Percentiles rank a stretch among this genome's conserved stretches.
Conservation (phyloP, 2,797 vertebrate genomes). For the Scomberomorus guttatus region DNA sequence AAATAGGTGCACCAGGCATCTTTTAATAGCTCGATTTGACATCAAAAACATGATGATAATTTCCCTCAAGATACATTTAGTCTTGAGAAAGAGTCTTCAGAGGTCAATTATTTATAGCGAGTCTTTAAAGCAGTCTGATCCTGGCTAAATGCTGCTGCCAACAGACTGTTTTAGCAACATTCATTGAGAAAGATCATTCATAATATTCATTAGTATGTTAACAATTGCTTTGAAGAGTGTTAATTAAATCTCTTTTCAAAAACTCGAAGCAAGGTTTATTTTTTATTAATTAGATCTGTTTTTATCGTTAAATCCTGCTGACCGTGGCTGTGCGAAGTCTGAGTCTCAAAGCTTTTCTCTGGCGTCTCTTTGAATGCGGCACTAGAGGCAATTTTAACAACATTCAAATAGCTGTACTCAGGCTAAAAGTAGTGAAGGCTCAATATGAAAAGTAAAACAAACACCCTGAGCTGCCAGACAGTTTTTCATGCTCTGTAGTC, state of each 20-base stretch:
- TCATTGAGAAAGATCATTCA: not conserved
- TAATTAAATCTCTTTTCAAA: constrained; percentile 16
- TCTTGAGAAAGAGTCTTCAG: constrained; percentile 7
- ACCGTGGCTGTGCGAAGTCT: constrained; percentile 25
- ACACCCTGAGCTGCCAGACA: constrained; percentile 58
- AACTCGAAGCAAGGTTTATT: not conserved
- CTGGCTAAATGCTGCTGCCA: constrained; percentile 12
- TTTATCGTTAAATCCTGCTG: constrained; percentile 29
- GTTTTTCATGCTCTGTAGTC: constrained; percentile 52
- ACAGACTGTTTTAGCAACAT: constrained; percentile 3
- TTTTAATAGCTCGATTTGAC: constrained; percentile 23
- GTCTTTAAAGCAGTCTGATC: constrained; percentile 22
- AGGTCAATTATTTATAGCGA: constrained; percentile 34
- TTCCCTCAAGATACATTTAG: constrained; percentile 2
- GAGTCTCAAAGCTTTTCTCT: constrained; percentile 12
- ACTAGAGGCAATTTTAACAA: constrained; percentile 36
- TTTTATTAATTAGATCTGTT: constrained; percentile 25
- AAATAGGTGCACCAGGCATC: constrained; percentile 23
- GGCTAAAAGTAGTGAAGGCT: constrained; percentile 43
- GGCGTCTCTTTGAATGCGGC: constrained; percentile 28
- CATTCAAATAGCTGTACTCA: constrained; percentile 37
- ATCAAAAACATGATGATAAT: constrained; percentile 24
- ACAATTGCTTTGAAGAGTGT: constrained; percentile 4
- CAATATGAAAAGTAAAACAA: constrained; percentile 46
- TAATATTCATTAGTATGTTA: constrained; percentile 1